Conservation (phyloP, 2,797 vertebrate species). For the Tympanoctomys barrerae region DNA sequence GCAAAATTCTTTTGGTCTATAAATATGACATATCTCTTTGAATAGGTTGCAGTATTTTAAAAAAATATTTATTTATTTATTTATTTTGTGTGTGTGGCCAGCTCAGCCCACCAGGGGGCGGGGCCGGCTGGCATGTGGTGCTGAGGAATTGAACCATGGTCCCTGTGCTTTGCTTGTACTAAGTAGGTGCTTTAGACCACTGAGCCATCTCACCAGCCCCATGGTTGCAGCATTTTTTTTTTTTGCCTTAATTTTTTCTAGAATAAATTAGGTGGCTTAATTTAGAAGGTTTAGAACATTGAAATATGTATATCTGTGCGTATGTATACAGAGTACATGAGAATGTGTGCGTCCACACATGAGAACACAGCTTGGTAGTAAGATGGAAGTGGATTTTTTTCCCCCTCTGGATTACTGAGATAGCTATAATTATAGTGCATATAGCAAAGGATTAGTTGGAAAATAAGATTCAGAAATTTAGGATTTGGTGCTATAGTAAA, state of each 20-base stretch:
- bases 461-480: neutral
- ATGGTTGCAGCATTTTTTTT: neutral
- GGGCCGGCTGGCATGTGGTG: too few relatives aligned
- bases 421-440: neutral
- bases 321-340: neutral
- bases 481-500: neutral
- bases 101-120: too few relatives aligned
- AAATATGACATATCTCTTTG: neutral
- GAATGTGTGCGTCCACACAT: neutral
- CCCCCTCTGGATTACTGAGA: neutral
- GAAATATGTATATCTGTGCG: neutral
- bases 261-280: neutral
- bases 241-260: neutral
- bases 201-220: too few relatives aligned
- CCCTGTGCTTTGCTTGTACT: too few relatives aligned
- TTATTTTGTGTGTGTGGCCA: too few relatives aligned
- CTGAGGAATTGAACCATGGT: too few relatives aligned
- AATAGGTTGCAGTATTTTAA: neutral
- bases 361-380: neutral
- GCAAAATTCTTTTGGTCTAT: neutral
- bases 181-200: too few relatives aligned
- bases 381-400: conserved; percentile 23
- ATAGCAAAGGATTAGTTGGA: neutral
- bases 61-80: too few relatives aligned
- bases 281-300: neutral